A percentile compares a stretch with the other conserved stretches of the same genome.
phyloP scores from a whole-genome alignment of 2,888 invertebrate species.

The Eugnorisma glareosa region DNA sequence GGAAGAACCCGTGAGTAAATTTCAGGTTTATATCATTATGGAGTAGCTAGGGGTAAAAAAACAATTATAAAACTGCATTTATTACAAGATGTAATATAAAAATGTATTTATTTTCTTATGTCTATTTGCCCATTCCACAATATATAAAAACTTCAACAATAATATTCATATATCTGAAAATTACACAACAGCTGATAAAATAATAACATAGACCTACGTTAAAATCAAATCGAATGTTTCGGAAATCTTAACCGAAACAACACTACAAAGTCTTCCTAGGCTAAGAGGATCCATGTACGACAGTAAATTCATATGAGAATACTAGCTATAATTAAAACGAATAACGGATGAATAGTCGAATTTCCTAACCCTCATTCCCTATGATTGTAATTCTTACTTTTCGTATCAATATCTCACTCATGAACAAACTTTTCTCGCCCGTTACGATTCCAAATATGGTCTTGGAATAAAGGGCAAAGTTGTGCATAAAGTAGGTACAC shows the following conservation, averaged over 20 bases:
- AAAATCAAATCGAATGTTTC: conserved; percentile 16
- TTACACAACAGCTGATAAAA: conserved; percentile 57
- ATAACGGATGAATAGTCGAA: neutral
- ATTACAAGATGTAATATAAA: conserved; percentile 70
- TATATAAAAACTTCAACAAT: conserved; percentile 73
- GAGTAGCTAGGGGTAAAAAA: conserved; percentile 23
- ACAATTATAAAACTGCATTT: conserved; percentile 67
- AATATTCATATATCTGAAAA: conserved; percentile 63
- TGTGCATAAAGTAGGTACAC: neutral
- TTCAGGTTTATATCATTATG: neutral
- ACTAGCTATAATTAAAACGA: neutral
- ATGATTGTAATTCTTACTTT: conserved; percentile 3
- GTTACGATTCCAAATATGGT: neutral
- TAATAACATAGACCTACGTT: conserved; percentile 17
- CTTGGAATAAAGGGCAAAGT: neutral
- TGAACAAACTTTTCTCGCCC: neutral
- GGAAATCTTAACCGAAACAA: conserved; percentile 14
- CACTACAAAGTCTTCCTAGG: conserved; percentile 2
- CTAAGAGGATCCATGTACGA: neutral
- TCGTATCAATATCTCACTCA: neutral
- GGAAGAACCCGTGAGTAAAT: neutral
- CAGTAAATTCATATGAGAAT: conserved; percentile 20
- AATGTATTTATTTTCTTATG: conserved; percentile 71
- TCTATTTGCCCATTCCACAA: conserved; percentile 79
- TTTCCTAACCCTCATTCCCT: neutral